phyloP scores from a whole-genome alignment of 2,113 vertebrate genomes.

The Anarrhichthys ocellatus region DNA sequence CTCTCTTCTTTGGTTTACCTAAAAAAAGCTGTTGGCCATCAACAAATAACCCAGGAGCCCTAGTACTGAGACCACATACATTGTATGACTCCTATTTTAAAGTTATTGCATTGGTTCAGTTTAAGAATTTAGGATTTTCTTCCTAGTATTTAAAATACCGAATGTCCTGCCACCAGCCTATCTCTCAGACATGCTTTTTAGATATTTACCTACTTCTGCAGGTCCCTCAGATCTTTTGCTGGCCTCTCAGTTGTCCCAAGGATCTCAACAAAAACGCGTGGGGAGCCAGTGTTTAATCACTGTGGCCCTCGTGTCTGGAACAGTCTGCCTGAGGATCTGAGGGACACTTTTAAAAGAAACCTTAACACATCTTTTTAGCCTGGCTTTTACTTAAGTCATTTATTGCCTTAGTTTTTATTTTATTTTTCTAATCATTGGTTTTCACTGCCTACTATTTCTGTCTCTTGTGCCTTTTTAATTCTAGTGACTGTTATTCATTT shows the following conservation, averaged over 20 bases:
- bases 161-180: not conserved
- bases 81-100: not conserved
- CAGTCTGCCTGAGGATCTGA: not conserved
- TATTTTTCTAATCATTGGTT: no score
- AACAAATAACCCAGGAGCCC: not conserved
- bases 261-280: no score
- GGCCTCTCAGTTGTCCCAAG: no score
- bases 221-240: not conserved
- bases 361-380: not conserved
- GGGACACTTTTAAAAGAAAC: not conserved
- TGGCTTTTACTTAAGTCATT: not conserved
- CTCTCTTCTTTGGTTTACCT: no score
- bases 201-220: not conserved
- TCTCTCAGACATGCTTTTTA: not conserved
- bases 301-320: no score
- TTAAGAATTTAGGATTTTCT: not conserved
- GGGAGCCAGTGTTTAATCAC: no score
- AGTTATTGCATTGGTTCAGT: not conserved
- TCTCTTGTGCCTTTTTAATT: not conserved
- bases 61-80: not conserved
- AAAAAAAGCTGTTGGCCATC: no score
- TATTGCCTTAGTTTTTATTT: no score
- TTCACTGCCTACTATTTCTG: no score
- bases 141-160: not conserved
- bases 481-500: not conserved